Base-by-base conservation (phyloP, 2,888 invertebrate species). In the Sturmia bella region DNA sequence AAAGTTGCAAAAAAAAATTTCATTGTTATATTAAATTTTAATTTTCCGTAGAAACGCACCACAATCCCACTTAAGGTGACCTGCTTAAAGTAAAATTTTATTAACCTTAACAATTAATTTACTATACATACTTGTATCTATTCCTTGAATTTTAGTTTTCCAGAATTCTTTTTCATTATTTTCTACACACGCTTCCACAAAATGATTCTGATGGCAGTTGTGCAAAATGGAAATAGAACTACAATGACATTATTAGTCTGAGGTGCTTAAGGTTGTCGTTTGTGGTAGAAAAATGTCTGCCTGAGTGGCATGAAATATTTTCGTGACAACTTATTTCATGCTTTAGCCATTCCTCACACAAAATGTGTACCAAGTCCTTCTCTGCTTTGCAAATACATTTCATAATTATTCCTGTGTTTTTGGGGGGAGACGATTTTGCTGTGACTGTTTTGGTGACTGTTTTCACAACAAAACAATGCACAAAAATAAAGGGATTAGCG, bases 271-370 rank as follows among this genome's bases (percentile, higher is more conserved):
- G 37, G 32, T 21, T 48, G 0, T 24, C 27, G 9, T 15, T 12
- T 48, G 64, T 52, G 69, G 24, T 61, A 54, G 48, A 19, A 41
- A 45, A 54, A 21, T 61, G 21, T 63, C 43, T 52, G 43, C 56
- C 11, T 7, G 19, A n/a, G 13, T 69, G 57, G 50, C 52, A 56
- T 63, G 48, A 81, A 81, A 77, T 73, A 81, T 81, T 77, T 73
- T 77, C 64, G 27, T 77, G 78, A 78, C 81, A 78, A 64, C 61
- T 74, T 68, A 54, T 81, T 77, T 68, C 68, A 73, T 73, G 72
- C 61, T 81, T 50, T 61, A 68, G 66, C 68, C 54, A 45, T 61
- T 56, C 75, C 52, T 52, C 50, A 41, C 24, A 79, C n/a, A 41
- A 21, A 63, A 64, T 21, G 9, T 74, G 24, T 21, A 12, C 24